A percentile compares a stretch with the other conserved stretches of the same genome.
phyloP scores from a whole-genome alignment of 2,888 invertebrate species.

The Lithophane ornitopus region DNA sequence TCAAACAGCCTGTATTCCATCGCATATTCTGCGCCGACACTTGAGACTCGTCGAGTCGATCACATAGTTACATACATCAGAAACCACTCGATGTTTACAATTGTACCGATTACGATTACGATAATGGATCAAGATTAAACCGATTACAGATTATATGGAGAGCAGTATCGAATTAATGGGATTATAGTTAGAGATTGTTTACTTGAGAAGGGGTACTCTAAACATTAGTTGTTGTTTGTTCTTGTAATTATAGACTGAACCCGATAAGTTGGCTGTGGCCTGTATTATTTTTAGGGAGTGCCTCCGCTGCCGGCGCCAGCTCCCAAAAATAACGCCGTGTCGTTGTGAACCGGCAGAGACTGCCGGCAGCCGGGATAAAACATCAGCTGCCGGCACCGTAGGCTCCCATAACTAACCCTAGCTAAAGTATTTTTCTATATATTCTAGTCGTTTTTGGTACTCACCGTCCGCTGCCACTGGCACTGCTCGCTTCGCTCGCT shows the following conservation, averaged over 20 bases:
- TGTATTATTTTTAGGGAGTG: too few relatives aligned
- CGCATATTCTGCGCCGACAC: slow-evolving; percentile 19
- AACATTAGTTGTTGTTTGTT: slow-evolving; percentile 40
- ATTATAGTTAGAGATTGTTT: slow-evolving; percentile 34
- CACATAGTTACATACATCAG: slow-evolving; percentile 19
- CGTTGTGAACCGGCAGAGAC: too few relatives aligned
- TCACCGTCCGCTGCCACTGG: too few relatives aligned
- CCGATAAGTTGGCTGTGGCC: background rate
- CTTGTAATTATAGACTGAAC: slow-evolving; percentile 7
- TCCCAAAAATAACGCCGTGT: too few relatives aligned
- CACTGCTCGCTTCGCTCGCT: too few relatives aligned
- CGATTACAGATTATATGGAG: slow-evolving; percentile 54
- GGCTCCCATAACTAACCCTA: too few relatives aligned
- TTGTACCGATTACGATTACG: slow-evolving; percentile 46
- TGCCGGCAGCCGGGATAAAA: too few relatives aligned
- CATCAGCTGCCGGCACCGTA: too few relatives aligned
- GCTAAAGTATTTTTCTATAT: too few relatives aligned
- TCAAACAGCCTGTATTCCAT: slow-evolving; percentile 27
- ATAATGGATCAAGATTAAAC: slow-evolving; percentile 58
- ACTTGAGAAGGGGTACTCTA: slow-evolving; percentile 36
- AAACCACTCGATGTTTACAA: slow-evolving; percentile 41
- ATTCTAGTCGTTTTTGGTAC: too few relatives aligned
- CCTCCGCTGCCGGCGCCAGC: too few relatives aligned
- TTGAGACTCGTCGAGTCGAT: slow-evolving; percentile 35
- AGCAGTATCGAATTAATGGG: slow-evolving; percentile 42